Percentiles rank a stretch among this genome's conserved stretches.
phyloP scores from a whole-genome alignment of 2,113 vertebrate genomes.

The Chroicocephalus ridibundus region DNA sequence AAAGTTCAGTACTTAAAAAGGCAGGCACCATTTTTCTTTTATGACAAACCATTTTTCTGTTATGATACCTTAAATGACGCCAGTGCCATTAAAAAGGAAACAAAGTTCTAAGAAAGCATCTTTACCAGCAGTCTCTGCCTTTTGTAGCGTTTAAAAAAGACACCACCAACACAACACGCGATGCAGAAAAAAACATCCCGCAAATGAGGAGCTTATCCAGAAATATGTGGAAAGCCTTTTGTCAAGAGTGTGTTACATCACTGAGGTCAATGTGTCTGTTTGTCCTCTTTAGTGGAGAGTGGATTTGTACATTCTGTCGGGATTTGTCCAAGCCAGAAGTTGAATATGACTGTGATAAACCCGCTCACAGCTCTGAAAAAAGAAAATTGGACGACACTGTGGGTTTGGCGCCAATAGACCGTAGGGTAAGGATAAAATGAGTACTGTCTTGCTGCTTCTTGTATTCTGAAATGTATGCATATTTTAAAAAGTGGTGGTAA shows the following conservation, averaged over 20 bases:
- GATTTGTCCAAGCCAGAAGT: slow-evolving; percentile 81
- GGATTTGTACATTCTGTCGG: slow-evolving; percentile 84
- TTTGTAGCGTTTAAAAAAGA: background rate
- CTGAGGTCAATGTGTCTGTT: background rate
- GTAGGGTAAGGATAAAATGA: slow-evolving; percentile 69
- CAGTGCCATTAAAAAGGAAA: background rate
- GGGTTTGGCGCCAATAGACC: slow-evolving; percentile 75
- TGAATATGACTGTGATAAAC: slow-evolving; percentile 81
- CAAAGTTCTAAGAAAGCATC: background rate
- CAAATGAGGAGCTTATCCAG: background rate
- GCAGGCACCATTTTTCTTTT: background rate
- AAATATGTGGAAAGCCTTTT: background rate
- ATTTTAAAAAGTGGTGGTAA: background rate
- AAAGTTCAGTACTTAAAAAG: background rate
- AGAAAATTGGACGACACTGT: slow-evolving; percentile 64
- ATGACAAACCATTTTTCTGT: background rate
- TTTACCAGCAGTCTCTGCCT: background rate
- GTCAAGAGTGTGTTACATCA: background rate
- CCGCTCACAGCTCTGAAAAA: slow-evolving; percentile 70
- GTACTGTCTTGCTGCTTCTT: background rate
- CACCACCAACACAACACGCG: rapidly evolving
- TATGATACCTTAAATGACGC: background rate
- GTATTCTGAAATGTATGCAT: background rate
- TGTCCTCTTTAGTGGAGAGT: slow-evolving; percentile 74
- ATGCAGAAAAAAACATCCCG: background rate